phyloP scores from a whole-genome alignment of 2,888 invertebrate species.

The Chloroclystis v-ata region DNA sequence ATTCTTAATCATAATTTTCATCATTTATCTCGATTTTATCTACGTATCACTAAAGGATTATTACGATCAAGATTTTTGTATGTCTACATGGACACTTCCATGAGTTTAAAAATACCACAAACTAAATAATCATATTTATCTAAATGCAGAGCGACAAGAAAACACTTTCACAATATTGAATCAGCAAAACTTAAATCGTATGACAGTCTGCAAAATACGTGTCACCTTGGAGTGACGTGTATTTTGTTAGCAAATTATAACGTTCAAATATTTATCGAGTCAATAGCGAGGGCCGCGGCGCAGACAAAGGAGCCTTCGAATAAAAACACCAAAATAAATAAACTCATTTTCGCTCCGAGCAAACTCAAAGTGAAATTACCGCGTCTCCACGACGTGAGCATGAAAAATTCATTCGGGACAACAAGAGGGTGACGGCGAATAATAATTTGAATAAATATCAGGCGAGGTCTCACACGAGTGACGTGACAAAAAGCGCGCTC shows the following conservation, averaged over 20 bases:
- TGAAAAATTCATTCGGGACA: conserved; percentile 75
- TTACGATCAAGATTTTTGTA: too few species aligned
- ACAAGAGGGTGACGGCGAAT: conserved; percentile 70
- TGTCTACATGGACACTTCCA: too few species aligned
- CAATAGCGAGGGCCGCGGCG: conserved; percentile 42
- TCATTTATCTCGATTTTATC: too few species aligned
- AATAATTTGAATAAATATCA: conserved; percentile 77
- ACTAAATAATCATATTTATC: background rate
- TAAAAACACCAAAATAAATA: conserved; percentile 60
- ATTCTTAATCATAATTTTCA: too few species aligned
- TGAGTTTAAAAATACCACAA: background rate
- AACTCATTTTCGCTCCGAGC: conserved; percentile 62
- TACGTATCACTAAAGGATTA: too few species aligned
- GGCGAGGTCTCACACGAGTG: conserved; percentile 52
- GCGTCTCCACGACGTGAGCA: conserved; percentile 66
- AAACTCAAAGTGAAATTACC: conserved; percentile 75
- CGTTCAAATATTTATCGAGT: conserved; percentile 49
- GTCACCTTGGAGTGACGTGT: conserved; percentile 26
- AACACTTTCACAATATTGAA: background rate
- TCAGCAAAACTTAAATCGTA: background rate
- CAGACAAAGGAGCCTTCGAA: conserved; percentile 48
- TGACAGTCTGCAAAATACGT: conserved; percentile 6
- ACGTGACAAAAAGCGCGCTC: conserved; percentile 67
- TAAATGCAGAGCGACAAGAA: background rate
- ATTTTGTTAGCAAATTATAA: conserved; percentile 47